Evolutionary conservation across 2,113 vertebrate genomes (phyloP), one percentile per base, ranked within the genome.

Genomic region (Melanocharis versteri): DNA sequence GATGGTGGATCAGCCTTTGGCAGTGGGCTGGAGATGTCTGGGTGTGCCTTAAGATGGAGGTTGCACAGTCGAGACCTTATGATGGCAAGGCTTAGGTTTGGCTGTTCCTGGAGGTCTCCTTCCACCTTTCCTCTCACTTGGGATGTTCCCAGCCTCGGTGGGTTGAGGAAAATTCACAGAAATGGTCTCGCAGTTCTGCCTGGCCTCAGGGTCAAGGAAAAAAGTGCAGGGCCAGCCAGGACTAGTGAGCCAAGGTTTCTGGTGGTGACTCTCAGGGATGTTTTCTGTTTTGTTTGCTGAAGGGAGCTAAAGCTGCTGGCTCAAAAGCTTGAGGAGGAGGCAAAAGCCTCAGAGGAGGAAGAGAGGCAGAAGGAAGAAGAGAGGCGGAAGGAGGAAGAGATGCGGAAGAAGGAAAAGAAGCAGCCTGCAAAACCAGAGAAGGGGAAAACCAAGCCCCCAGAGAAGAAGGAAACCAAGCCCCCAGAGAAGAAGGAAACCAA

Each of bases 281-380:
- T 70, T 93, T 71, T 83, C 69, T 88, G 0, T 69, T 65, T 94
- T 47, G 4, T 37, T 58, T 72, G 20, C 42, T 76, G 73, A 77
- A 99, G 99, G 97, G 97, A 98, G 53, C 82, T 95, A 45, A 94
- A 98, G 83, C 96, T 15, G 53, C 47, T 93, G 53, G 90, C 83
- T n/a, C 96, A 69, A 75, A 97, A 98, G 79, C 91, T 97, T 35
- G 97, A 14, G 97, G 98, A 66, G 83, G 97, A 98, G 57, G 8
- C 11, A 30, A 81, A 98, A 19, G 96, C 97, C 48, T 87, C 97
- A 53, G 97, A 91, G 62, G 97, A 98, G 83, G 98, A 98, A n/a
- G 98, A 98, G 54, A 58, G 4, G 33, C 26, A 1, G 18, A 56
- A 47, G 26, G 20, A 60, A 11, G 54, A 50, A 15, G 48, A 50